Conservation (phyloP, 2,797 vertebrate genomes). For the Coluber constrictor region DNA sequence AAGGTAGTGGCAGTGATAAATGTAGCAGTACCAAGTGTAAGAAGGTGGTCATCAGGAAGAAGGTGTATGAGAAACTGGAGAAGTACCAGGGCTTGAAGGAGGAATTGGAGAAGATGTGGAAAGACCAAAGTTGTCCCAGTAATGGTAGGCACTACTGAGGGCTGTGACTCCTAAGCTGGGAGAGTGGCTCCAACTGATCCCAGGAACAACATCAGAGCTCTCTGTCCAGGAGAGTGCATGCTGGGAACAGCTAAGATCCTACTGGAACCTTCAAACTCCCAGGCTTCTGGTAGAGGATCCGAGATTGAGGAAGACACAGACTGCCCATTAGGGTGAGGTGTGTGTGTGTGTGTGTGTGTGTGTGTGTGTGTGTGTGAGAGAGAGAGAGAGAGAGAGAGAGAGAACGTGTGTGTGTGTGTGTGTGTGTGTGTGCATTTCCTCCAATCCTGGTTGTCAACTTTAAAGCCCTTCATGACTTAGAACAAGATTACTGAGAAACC, state of each 20-base stretch:
- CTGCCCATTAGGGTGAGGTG: no score
- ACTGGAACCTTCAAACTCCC: neutral
- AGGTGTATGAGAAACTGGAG: neutral
- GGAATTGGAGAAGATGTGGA: neutral
- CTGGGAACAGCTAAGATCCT: neutral
- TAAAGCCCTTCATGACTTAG: no score
- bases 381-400: no score
- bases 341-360: no score
- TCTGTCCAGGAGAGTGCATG: neutral
- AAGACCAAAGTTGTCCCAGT: neutral
- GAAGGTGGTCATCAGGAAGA: neutral
- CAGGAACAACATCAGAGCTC: neutral
- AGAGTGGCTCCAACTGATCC: neutral
- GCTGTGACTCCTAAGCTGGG: neutral
- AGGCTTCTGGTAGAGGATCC: neutral
- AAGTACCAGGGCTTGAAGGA: neutral
- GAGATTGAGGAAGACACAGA: neutral
- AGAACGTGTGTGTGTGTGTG: neutral
- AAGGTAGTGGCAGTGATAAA: neutral
- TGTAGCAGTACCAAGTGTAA: neutral
- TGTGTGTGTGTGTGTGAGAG: accelerated
- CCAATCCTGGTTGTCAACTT: neutral
- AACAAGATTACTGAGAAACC: no score
- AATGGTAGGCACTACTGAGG: neutral
- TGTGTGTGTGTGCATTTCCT: neutral